Evolutionary conservation across 2,113 vertebrate genomes (phyloP), one percentile per base, ranked within the genome.

Genomic region (Charina bottae): DNA sequence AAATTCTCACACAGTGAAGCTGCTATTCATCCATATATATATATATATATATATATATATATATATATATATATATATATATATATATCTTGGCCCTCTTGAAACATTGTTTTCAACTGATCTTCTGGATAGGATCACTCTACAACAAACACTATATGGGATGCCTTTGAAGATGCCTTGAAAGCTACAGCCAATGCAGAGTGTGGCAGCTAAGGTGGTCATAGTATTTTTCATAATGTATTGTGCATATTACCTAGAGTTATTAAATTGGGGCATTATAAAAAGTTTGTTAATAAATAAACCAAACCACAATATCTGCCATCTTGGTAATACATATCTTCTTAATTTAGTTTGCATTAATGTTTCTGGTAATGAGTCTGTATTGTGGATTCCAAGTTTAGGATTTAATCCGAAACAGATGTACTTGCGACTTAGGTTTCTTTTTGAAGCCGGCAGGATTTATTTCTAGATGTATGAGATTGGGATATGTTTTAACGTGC

Each of bases 21-120:
- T 78, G 15, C 72, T 78, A 9, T 78, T 78, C 72, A 37, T 68
- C n/a, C 28, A 68, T 68, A 68, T n/a, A 68, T 68, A 78, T 78
- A 68, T 68, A 78, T 78, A 68, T 68, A 78, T 78, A 68, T 68
- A 78, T 78, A 68, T 68, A 78, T 78, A 68, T 68, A 78, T 78
- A 68, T 68, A 68, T n/a, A 68, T 68, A 68, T n/a, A 68, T 68
- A 68, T n/a, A 68, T 68, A 68, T n/a, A 68, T 68, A 68, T n/a
- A 68, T 68, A 68, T n/a, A 68, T 68, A 78, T 78, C 72, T 78
- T 37, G 15, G 37, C 17, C 33, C 33, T 7, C 17, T 78, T 78
- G 33, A 17, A 78, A 78, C 72, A 42, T 78, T 19, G 15, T 37
- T 78, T 78, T 78, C 6, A 3, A 33, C 37, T 78, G 33, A 78